phyloP scores from a whole-genome alignment of 2,113 vertebrate species.

The Budorcas taxicolor region DNA sequence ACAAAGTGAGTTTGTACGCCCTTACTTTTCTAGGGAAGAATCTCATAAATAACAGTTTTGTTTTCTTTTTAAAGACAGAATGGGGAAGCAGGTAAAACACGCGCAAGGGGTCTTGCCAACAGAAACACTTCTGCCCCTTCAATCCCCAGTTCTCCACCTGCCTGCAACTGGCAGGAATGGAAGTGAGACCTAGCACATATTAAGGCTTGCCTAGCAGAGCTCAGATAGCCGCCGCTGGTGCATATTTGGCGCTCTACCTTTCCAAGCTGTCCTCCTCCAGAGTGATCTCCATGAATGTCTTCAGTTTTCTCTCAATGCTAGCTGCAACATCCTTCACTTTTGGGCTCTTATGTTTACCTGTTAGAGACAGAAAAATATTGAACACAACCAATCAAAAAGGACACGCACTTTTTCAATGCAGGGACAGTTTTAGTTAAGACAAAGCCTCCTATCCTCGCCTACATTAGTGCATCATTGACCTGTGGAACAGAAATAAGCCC shows the following conservation, averaged over 20 bases:
- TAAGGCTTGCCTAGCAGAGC: fast-evolving
- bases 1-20: background rate
- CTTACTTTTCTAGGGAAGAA: background rate
- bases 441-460: background rate
- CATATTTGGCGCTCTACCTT: slow-evolving; percentile 75
- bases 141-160: no score
- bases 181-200: fast-evolving
- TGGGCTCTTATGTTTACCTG: slow-evolving; percentile 74
- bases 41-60: background rate
- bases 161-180: fast-evolving
- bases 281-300: slow-evolving; percentile 71
- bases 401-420: fast-evolving
- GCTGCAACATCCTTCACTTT: slow-evolving; percentile 80
- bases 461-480: no score
- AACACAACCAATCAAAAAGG: background rate
- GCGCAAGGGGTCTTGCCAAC: background rate
- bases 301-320: slow-evolving; percentile 81
- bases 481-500: background rate
- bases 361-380: background rate
- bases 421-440: background rate
- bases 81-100: background rate
- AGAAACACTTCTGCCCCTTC: background rate
- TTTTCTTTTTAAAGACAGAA: background rate
- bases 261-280: slow-evolving; percentile 72
- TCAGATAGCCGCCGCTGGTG: fast-evolving